These are phyloP conservation scores for Morpho deidamia DNA, from an alignment of 2,888 invertebrate genomes.

Conservation along the genomic window DNA sequence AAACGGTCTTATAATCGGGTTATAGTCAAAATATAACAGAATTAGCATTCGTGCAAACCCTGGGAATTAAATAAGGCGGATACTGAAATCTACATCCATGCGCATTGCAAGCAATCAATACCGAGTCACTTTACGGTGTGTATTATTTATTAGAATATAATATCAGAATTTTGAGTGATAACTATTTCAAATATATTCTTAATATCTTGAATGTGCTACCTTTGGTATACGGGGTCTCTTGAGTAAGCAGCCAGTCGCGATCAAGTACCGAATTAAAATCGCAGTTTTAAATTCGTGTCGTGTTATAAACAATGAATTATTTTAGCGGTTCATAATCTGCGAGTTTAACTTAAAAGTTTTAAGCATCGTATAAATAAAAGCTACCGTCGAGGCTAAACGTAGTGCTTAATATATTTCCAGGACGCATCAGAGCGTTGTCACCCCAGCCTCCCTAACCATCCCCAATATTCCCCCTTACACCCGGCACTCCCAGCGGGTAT, in stretches of 20 bases:
- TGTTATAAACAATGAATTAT: neutral
- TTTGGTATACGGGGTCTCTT: too few species aligned
- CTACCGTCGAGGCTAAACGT: too few species aligned
- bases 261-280: neutral
- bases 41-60: neutral
- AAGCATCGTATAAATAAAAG: too few species aligned
- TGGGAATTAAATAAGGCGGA: neutral
- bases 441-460: neutral
- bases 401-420: too few species aligned
- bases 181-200: too few species aligned
- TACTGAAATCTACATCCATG: conserved; percentile 10
- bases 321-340: too few species aligned
- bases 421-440: neutral
- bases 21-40: neutral
- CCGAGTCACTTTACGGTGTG: neutral
- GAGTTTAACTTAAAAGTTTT: too few species aligned
- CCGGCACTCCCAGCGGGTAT: neutral
- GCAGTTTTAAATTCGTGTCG: neutral
- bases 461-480: neutral
- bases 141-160: neutral
- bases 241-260: too few species aligned
- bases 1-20: neutral
- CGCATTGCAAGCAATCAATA: conserved; percentile 16
- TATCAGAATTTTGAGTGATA: too few species aligned
- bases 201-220: too few species aligned